These are phyloP conservation scores for Tachyglossus aculeatus DNA, from an alignment of 2,797 vertebrate species.

Conservation along the genomic window DNA sequence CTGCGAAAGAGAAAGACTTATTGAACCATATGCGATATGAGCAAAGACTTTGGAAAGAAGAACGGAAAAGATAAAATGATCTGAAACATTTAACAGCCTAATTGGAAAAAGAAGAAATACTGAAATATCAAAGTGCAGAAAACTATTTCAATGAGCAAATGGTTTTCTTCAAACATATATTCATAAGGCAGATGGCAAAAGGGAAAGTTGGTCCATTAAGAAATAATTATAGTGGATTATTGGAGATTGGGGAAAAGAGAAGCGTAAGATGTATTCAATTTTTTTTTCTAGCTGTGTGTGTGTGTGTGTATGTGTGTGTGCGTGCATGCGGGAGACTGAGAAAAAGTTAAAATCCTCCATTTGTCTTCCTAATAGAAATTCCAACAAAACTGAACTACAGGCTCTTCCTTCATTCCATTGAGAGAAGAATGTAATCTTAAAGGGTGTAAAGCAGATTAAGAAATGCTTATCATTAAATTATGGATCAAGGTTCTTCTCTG, in stretches of 20 bases:
- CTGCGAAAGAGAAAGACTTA: too few species aligned
- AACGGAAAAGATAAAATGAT: neutral
- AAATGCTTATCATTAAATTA: conserved; percentile 13
- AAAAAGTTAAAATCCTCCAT: too few species aligned
- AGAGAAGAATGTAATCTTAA: conserved; percentile 7
- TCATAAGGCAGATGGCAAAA: conserved; percentile 1
- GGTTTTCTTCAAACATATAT: conserved; percentile 3
- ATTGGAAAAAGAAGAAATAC: conserved; percentile 8
- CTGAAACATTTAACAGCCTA: neutral
- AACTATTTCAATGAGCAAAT: conserved; percentile 25
- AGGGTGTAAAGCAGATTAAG: neutral
- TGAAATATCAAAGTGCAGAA: neutral
- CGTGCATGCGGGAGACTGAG: neutral
- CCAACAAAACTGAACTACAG: too few species aligned
- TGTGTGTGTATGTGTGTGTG: neutral
- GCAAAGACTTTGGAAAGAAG: too few species aligned
- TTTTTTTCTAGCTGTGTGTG: neutral
- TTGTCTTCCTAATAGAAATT: too few species aligned
- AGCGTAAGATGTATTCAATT: conserved; percentile 21
- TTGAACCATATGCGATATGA: too few species aligned
- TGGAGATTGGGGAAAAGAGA: conserved; percentile 9
- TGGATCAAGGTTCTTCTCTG: too few species aligned
- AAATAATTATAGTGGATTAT: conserved; percentile 27
- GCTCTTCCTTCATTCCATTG: too few species aligned
- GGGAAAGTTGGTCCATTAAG: conserved; percentile 20